Percentiles rank a stretch among this genome's conserved stretches.
Conservation (phyloP, 2,888 invertebrate species). For the Idaea straminata region DNA sequence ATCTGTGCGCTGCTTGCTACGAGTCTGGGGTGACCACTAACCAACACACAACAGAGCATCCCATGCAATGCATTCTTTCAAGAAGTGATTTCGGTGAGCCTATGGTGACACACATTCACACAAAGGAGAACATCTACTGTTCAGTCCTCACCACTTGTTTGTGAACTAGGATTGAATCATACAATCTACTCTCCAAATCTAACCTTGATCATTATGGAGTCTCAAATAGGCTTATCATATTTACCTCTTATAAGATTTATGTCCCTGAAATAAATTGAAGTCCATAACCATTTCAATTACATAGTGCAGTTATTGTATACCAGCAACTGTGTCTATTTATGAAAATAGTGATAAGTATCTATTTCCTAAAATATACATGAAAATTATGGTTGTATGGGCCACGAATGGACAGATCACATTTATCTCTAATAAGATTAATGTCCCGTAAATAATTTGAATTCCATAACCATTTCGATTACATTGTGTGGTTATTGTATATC, state of each 20-base stretch:
- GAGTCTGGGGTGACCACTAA: conserved; percentile 95
- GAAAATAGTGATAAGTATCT: too few species aligned
- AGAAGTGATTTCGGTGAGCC: conserved; percentile 94
- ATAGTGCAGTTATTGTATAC: too few species aligned
- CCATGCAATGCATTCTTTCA: conserved; percentile 99
- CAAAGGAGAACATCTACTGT: not conserved
- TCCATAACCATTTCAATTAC: too few species aligned
- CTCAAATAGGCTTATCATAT: not conserved
- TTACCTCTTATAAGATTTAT: too few species aligned
- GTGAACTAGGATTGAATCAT: not conserved
- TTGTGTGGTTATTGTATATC: too few species aligned
- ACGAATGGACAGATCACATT: not conserved
- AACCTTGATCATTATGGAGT: not conserved
- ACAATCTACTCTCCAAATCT: not conserved
- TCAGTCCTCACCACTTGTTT: not conserved
- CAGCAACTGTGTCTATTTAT: too few species aligned
- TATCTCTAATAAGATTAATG: too few species aligned
- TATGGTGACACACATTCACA: conserved; percentile 23
- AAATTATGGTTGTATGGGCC: too few species aligned
- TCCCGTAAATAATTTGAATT: too few species aligned
- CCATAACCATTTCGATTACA: too few species aligned
- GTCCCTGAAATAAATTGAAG: too few species aligned
- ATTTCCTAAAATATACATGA: too few species aligned
- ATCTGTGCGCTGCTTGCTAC: conserved; percentile 97
- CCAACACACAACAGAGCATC: conserved; percentile 97